Base-by-base conservation (phyloP, 1,140 invertebrate genomes). In the Hylaeus anthracinus region DNA sequence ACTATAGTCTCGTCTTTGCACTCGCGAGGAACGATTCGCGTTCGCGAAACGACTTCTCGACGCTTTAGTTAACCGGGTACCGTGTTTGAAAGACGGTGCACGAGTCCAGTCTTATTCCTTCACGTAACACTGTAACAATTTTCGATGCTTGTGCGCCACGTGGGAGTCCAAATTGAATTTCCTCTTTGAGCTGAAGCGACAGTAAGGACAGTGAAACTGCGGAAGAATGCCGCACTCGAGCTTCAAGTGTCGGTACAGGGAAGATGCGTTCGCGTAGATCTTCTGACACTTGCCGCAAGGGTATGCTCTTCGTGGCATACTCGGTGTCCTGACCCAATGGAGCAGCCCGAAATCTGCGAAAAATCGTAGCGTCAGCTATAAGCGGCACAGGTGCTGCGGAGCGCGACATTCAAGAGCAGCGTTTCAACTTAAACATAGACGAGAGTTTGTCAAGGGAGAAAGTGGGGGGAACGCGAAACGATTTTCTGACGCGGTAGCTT, bases 201-300 rank as follows among this genome's bases (percentile, higher is more conserved):
- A 96, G 90, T 94, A 94, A 9, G 95, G 95, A 85, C 96, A 96
- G 84, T 94, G 94, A 92, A 96, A 96, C 89, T 95, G 94, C 15
- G 95, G 95, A 78, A 95, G 94, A 90, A 94, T 94, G n/a, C 95
- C 95, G 89, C 96, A 96, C 90, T 96, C 96, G 79, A 95, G 93
- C 84, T 94, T 94, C 80, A 95, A 92, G 91, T 96, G 96, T 8
- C 95, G 94, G 26, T 90, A 89, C 43, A 93, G 85, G 1, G 92
- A 90, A 0, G 91, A 92, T 8, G 88, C 85, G 78, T 90, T 90
- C 5, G 91, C 88, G 72, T 92, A 91, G 8, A 88, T 80, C 84
- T 90, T 92, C 37, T 90, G 82, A 63, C 90, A 92, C 48, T 88
- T 85, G 26, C 80, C 83, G 72, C 91, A 92, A 1, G 85, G 87